Evolutionary conservation across 2,113 vertebrate genomes (phyloP).

Genomic region (Gila orcuttii): DNA sequence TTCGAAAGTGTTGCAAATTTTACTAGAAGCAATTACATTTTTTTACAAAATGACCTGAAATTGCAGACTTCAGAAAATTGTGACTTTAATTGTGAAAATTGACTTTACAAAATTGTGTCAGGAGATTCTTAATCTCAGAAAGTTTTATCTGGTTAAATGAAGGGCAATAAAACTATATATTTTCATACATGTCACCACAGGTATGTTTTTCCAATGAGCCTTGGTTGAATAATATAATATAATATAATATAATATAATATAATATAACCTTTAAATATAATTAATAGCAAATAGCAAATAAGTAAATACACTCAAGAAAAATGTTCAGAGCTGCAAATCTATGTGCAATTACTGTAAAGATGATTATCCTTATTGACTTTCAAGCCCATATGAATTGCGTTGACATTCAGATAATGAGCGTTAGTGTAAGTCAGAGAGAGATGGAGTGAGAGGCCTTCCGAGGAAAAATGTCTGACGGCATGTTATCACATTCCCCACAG

Average conservation of each 20-base stretch:
- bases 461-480: conserved; percentile 24
- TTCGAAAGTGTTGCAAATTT: neutral
- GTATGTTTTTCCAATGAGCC: too few relatives aligned
- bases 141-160: too few relatives aligned
- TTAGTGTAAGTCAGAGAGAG: neutral
- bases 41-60: neutral
- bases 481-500: conserved; percentile 43
- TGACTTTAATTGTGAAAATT: too few relatives aligned
- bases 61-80: too few relatives aligned
- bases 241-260: too few relatives aligned
- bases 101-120: too few relatives aligned
- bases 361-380: conserved; percentile 39
- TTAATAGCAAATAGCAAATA: neutral
- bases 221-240: neutral
- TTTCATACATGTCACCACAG: too few relatives aligned
- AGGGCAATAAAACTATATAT: too few relatives aligned
- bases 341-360: conserved; percentile 36
- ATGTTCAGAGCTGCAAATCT: neutral
- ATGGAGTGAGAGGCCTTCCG: neutral
- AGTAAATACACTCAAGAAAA: neutral
- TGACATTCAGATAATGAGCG: conserved; percentile 44
- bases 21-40: neutral
- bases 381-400: conserved; percentile 42
- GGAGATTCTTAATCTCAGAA: too few relatives aligned
- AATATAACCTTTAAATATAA: neutral